A percentile compares a stretch with the other conserved stretches of the same genome.
These are phyloP conservation scores for Poecilus cupreus DNA, from an alignment of 2,888 invertebrate genomes.

Conservation along the genomic window DNA sequence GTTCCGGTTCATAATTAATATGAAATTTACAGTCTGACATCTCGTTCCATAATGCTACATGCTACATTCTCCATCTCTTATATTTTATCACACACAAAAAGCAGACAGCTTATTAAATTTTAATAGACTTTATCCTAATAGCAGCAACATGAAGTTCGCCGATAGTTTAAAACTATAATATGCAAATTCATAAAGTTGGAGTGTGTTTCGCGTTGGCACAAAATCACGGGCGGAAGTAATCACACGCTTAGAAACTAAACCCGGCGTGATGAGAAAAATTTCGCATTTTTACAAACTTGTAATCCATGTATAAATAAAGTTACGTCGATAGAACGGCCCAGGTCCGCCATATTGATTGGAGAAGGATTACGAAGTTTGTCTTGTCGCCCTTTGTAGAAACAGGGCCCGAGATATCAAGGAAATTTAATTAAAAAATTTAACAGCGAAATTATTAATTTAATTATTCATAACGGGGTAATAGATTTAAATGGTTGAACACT, in stretches of 20 bases:
- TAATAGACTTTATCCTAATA: constrained; percentile 24
- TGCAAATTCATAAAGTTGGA: constrained; percentile 20
- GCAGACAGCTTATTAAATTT: constrained; percentile 39
- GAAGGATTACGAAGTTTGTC: constrained; percentile 39
- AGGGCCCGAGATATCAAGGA: background rate
- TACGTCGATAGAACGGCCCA: background rate
- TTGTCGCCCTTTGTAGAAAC: background rate
- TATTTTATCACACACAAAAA: background rate
- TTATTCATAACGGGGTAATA: background rate
- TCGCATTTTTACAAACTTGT: constrained; percentile 45
- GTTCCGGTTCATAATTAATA: too few species aligned
- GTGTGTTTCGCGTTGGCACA: too few species aligned
- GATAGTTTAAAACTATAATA: constrained; percentile 49
- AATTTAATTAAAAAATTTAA: background rate
- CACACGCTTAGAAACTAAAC: background rate
- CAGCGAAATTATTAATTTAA: background rate
- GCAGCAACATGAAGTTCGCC: background rate
- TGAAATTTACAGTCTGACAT: too few species aligned
- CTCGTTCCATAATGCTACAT: too few species aligned
- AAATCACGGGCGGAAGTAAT: background rate
- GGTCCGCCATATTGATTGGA: background rate
- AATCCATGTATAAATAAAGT: constrained; percentile 39
- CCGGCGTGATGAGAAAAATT: constrained; percentile 17
- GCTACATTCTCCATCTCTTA: too few species aligned
- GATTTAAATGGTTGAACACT: too few species aligned